Base-by-base conservation (phyloP, 2,113 vertebrate species). In the Pachypanchax playfairii region DNA sequence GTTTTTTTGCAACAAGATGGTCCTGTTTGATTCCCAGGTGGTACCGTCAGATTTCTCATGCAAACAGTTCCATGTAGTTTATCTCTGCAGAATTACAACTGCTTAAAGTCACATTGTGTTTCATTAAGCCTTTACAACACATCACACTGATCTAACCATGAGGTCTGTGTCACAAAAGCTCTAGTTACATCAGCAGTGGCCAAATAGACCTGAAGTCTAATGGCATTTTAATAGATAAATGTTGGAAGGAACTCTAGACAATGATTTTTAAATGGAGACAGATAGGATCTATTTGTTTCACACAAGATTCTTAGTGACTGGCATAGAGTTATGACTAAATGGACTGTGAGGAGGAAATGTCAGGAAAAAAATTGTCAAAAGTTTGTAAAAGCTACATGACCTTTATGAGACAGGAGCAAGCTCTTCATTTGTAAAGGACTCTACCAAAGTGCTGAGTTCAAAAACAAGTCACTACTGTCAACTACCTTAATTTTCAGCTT, bases 151-250 rank as follows among this genome's bases (percentile, higher is more conserved):
- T 73, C 54, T 64, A 84, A 73, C 77, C 78, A 73, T 39, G 29
- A 36, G 15, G 18, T 39, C n/a, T 36, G 31, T 46, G 65, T 57
- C 51, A 59, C 47, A 53, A 64, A 71, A 62, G 58, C 76, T 79
- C 73, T 22, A 47, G 79, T 22, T 54, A 35, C 22, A 66, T 72
- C 26, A 63, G 72, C 52, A 22, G 22, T 14, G 31, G 46, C 7
- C 54, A 63, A 2, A 7, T 22, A 61, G 41, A 75, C 41, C 60
- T 10, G 5, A 63, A 29, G 46, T 49, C 48, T 88, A 85, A 88
- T 90, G 75, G 75, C 69, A 46, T 79, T 83, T 87, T 89, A 89
- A 90, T 87, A 79, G 86, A 85, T 81, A 59, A 74, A 82, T 79
- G 75, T 74, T 79, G 66, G 80, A 80, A 77, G 80, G 83, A 85